phyloP scores from a whole-genome alignment of 2,113 vertebrate species.

The Gorilla gorilla region DNA sequence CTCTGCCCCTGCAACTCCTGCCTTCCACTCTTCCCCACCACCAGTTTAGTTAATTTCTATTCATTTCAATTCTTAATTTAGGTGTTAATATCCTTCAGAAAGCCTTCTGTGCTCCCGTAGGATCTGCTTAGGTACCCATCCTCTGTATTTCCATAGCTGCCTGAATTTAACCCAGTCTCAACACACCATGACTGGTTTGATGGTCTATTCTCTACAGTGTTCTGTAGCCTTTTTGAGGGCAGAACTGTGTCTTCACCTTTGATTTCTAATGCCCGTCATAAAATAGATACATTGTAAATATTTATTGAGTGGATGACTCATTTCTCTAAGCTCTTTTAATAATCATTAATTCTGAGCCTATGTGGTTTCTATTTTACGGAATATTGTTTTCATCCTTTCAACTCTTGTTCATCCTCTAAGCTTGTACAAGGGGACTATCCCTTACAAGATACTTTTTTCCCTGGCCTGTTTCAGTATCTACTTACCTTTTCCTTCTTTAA shows the following conservation, averaged over 20 bases:
- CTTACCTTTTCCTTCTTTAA: background rate
- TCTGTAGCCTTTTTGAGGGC: background rate
- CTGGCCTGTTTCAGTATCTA: background rate
- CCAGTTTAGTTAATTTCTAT: background rate
- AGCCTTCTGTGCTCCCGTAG: background rate
- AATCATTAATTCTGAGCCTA: background rate
- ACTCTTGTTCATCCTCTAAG: background rate
- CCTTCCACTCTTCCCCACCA: background rate
- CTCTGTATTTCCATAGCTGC: background rate
- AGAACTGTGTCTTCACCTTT: background rate
- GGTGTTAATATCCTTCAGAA: background rate
- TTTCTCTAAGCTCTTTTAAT: background rate
- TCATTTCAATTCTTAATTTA: background rate
- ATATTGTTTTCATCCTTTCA: background rate
- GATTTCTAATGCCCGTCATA: background rate
- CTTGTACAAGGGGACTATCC: background rate
- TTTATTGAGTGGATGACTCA: slow-evolving; percentile 1
- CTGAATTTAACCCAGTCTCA: background rate
- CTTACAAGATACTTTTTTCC: background rate
- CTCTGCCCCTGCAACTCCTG: no score
- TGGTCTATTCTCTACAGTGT: background rate
- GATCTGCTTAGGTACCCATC: background rate
- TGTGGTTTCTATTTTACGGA: background rate
- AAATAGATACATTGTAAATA: background rate
- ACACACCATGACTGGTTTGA: background rate